These are phyloP conservation scores for Aporophyla lueneburgensis DNA, from an alignment of 2,888 invertebrate genomes.

Conservation along the genomic window DNA sequence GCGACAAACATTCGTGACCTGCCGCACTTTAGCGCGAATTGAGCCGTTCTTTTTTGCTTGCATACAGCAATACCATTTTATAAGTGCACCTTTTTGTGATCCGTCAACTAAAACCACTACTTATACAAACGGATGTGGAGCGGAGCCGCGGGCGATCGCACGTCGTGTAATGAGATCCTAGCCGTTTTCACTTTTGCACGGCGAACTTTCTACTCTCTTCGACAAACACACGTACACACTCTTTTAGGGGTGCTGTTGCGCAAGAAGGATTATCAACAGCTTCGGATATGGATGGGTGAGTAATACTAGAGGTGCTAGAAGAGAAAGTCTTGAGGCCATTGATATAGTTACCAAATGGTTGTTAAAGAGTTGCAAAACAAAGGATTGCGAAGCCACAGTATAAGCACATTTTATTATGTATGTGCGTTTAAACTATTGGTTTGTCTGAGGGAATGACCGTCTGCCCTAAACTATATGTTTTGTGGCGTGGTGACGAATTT, in stretches of 20 bases:
- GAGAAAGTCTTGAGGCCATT: conserved; percentile 61
- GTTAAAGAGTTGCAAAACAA: conserved; percentile 16
- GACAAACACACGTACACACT: conserved; percentile 73
- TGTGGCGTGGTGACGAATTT: neutral
- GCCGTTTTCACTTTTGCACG: conserved; percentile 67
- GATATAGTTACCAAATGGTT: conserved; percentile 44
- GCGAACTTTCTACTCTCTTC: conserved; percentile 82
- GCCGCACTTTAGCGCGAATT: conserved; percentile 47
- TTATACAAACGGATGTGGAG: conserved; percentile 63
- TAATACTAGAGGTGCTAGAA: conserved; percentile 54
- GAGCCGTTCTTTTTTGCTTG: conserved; percentile 44
- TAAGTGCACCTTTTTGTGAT: conserved; percentile 58
- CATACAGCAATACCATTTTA: conserved; percentile 38
- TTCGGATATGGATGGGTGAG: conserved; percentile 54
- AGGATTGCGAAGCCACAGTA: conserved; percentile 1
- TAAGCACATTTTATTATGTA: no score
- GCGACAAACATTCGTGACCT: conserved; percentile 47
- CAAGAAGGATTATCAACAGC: conserved; percentile 69
- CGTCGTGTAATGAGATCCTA: conserved; percentile 63
- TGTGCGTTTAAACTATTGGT: no score
- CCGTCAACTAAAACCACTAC: conserved; percentile 50
- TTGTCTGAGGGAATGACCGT: no score
- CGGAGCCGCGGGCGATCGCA: conserved; percentile 61
- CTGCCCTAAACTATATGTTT: neutral
- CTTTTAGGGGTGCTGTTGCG: conserved; percentile 70